Conservation (phyloP, 30 jellyfish, hydroid and myxozoan genomes). For the Rhopilema esculentum region DNA sequence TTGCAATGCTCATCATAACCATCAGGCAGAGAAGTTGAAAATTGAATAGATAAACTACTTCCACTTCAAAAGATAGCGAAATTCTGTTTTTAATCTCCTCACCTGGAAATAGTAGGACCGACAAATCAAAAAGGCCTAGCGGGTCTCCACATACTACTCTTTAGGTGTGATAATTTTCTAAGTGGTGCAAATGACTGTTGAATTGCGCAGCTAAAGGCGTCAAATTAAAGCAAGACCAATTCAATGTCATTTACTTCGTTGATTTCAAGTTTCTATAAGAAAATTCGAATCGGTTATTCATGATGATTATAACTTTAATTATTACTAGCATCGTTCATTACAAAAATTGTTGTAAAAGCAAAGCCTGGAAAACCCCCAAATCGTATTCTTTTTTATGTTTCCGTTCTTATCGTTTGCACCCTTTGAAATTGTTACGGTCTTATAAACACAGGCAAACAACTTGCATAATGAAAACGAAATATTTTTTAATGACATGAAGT, state of each 20-base stretch:
- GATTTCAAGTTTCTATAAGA: not conserved
- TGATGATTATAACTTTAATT: too few species aligned
- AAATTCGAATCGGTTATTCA: too few species aligned
- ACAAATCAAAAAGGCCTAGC: not conserved
- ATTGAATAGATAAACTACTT: slow-evolving; percentile 11
- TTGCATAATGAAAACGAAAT: too few species aligned
- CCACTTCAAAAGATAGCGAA: slow-evolving; percentile 43
- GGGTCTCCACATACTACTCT: not conserved
- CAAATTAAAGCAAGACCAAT: not conserved
- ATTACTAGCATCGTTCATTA: too few species aligned
- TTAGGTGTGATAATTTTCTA: not conserved
- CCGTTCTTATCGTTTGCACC: too few species aligned
- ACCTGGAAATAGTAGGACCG: slow-evolving; percentile 16
- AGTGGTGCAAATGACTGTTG: not conserved
- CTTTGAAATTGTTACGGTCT: too few species aligned
- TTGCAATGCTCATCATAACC: not conserved
- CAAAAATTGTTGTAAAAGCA: too few species aligned
- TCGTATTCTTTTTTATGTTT: too few species aligned
- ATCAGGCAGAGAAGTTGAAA: not conserved
- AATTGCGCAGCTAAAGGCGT: not conserved
- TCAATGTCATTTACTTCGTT: not conserved
- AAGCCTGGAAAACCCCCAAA: too few species aligned
- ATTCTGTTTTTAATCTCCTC: slow-evolving; percentile 15
- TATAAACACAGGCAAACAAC: too few species aligned
- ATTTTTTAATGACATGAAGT: too few species aligned